Evolutionary conservation across 2,113 vertebrate species (phyloP), one percentile per base, ranked within the genome.

Genomic region (Tinamus guttatus): DNA sequence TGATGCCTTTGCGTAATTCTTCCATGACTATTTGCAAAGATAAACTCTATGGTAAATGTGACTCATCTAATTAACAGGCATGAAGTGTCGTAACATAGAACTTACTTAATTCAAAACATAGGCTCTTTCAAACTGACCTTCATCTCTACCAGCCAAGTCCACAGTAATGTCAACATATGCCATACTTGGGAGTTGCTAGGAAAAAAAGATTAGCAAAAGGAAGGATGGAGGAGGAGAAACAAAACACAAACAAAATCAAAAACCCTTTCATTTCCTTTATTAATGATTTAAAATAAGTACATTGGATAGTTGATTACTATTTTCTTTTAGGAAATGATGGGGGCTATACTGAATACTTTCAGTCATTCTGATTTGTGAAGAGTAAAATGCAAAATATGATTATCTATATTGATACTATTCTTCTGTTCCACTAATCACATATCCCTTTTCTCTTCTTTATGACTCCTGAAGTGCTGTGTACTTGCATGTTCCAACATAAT

Each of bases 31-130:
- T 86, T 88, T 88, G 80, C 74, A 87, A 85, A 89, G 81, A 82
- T 27, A 62, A 81, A 81, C 40, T 19, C 38, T 20, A n/a, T 6
- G 25, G n/a, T 20, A 20, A 85, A 87, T 75, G 21, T 94, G 88
- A 92, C 25, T 94, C 82, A 95, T 56, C 43, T 43, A 75, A 95
- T 89, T 93, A 95, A 90, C 54, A 85, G 40, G 56, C 74, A 65
- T 32, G 14, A 93, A 86, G 27, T 76, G 36, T 52, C 52, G 84
- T 24, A 84, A 81, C 81, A 93, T 92, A 86, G 7, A 78, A 88
- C 7, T 77, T 40, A n/a, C n/a, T 40, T 56, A 68, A 88, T 90
- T 92, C 52, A 78, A 91, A 90, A 47, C 59, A 34, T 1, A 45
- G 14, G 38, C 25, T 58, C n/a, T 88, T 95, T 83, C 65, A 78